Percentiles rank a stretch among this genome's conserved stretches.
phyloP scores from a whole-genome alignment of 1,140 invertebrate species.

The Procambarus clarkii region DNA sequence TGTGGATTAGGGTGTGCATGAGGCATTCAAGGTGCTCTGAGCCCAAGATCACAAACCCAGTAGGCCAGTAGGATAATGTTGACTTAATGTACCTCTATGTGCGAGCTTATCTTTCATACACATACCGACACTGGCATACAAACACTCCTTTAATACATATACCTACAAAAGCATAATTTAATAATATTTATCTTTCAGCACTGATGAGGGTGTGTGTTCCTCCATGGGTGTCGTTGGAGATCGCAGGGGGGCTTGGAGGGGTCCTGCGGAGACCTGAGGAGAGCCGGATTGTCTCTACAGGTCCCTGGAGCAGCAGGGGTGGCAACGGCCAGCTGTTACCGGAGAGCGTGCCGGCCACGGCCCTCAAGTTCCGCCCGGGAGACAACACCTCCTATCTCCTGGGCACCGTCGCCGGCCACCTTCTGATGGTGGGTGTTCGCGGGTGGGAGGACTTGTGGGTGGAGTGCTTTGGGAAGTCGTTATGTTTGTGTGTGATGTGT shows the following conservation, averaged over 20 bases:
- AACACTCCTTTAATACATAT: too few species aligned
- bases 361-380: constrained; percentile 46
- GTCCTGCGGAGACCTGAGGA: not conserved
- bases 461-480: too few species aligned
- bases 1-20: too few species aligned
- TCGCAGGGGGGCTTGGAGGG: constrained; percentile 29
- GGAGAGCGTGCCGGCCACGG: constrained; percentile 43
- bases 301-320: not conserved
- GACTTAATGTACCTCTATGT: too few species aligned
- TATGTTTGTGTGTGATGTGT: not conserved
- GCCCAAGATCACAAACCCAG: too few species aligned
- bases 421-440: constrained; percentile 35
- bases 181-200: constrained; percentile 3
- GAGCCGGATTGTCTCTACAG: not conserved
- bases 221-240: constrained; percentile 43
- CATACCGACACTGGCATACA: too few species aligned
- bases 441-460: too few species aligned
- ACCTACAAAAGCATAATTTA: too few species aligned
- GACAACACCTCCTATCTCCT: constrained; percentile 52
- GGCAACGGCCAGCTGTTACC: constrained; percentile 41
- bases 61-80: too few species aligned
- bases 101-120: too few species aligned
- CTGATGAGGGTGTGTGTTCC: constrained; percentile 57
- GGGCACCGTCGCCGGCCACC: constrained; percentile 50
- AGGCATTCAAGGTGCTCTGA: too few species aligned